Evolutionary conservation across 2,113 vertebrate species (phyloP), one percentile per base, ranked within the genome.

Genomic region (Rhabdomys dilectus): DNA sequence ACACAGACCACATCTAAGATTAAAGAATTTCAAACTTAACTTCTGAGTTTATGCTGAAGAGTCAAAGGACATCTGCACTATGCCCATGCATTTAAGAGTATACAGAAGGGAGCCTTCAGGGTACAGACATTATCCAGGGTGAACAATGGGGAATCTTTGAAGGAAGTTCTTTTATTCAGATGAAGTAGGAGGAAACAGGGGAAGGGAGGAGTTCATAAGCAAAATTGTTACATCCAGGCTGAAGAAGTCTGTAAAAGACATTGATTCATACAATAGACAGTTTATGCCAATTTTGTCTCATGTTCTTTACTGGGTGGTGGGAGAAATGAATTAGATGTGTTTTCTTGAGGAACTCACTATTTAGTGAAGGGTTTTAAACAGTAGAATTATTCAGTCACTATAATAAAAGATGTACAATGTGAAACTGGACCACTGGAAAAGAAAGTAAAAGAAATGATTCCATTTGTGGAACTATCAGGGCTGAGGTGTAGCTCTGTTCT

Each of bases 141-240:
- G 68, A 95, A 96, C 96, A 97, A 97, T 96, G 66, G 91, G 91
- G 39, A 97, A 66, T 95, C 56, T 89, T 76, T 66, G 56, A 82
- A 97, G 97, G 94, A 97, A 97, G 87, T 95, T 97, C 91, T 89
- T 91, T 96, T 97, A 51, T 97, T 94, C 86, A 89, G 81, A 96
- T 94, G 62, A 97, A 98, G 68, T 64, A 95, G 77, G 91, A 97
- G 95, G 96, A 97, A 97, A 96, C 68, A 58, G 34, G 94, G 89
- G 95, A 94, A 97, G 94, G 96, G 95, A 96, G 93, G 94, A 95
- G 73, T 96, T 96, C 82, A 26, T 72, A 58, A 78, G 75, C 45
- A 81, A 39, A 95, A 93, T 58, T 91, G 39, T 90, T n/a, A 93
- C 80, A 97, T 56, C 26, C 53, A 82, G 66, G 39, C 45, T 89